Conservation (phyloP, 2,113 vertebrate species). For the Chionomys nivalis region DNA sequence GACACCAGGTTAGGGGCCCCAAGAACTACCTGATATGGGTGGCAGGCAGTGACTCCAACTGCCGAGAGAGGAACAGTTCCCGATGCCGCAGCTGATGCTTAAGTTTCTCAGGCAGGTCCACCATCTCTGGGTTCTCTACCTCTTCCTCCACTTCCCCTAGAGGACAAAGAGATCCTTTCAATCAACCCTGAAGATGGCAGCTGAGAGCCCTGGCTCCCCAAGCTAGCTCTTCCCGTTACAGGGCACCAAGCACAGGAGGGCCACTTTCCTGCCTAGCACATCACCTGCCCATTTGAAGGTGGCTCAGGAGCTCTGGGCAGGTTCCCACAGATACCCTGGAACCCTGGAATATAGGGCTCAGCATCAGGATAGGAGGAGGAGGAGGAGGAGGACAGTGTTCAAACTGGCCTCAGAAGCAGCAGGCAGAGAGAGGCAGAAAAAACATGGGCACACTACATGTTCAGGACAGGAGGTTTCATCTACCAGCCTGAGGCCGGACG, state of each 20-base stretch:
- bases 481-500: not conserved
- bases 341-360: not conserved
- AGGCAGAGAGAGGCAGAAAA: not conserved
- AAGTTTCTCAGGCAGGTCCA: conserved; percentile 95
- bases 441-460: not conserved
- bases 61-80: conserved; percentile 96
- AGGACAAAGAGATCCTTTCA: conserved; percentile 2
- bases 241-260: not conserved
- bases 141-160: conserved; percentile 97
- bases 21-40: conserved; percentile 94
- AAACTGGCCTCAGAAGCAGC: not conserved
- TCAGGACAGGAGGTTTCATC: not conserved
- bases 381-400: not conserved
- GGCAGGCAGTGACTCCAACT: conserved; percentile 96
- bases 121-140: conserved; percentile 96
- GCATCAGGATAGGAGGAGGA: not conserved
- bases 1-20: not conserved
- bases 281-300: not conserved
- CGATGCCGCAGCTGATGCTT: conserved; percentile 96
- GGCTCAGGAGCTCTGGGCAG: not conserved
- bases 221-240: not conserved
- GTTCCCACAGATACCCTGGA: not conserved
- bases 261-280: not conserved
- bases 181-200: rapidly evolving
- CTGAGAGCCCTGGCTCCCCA: not conserved